Conservation (phyloP, 37 sponge, comb jelly and placozoan genomes). For the Haliclona indistincta region DNA sequence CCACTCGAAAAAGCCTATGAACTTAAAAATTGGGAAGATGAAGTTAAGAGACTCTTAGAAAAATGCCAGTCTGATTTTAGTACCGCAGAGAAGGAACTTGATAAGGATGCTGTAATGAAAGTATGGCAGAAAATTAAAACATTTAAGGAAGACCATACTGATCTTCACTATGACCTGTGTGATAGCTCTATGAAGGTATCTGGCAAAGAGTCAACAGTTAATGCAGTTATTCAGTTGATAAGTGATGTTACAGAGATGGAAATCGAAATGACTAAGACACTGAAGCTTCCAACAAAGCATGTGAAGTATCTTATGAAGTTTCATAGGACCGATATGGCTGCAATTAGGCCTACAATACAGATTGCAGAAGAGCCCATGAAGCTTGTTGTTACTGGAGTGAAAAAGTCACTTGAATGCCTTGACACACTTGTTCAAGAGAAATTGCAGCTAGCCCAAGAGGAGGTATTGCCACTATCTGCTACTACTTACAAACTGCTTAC, state of each 20-base stretch:
- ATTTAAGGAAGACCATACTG: neutral
- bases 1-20: neutral
- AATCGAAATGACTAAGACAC: neutral
- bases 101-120: neutral
- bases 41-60: neutral
- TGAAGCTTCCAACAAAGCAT: neutral
- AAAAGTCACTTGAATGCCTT: no score
- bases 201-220: no score
- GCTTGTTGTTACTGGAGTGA: no score
- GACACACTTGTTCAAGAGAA: neutral
- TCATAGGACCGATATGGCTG: neutral
- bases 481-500: neutral
- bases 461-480: neutral
- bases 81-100: neutral
- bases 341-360: no score
- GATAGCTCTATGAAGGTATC: neutral
- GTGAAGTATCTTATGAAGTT: conserved; percentile 11
- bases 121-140: neutral
- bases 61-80: neutral
- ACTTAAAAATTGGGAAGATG: neutral
- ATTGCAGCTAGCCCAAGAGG: neutral
- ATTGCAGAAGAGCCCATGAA: no score
- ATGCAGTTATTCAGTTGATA: neutral
- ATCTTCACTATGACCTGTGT: neutral
- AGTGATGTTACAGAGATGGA: neutral